These are phyloP conservation scores for Scolopax rusticola DNA, from an alignment of 2,797 vertebrate species.

Conservation along the genomic window DNA sequence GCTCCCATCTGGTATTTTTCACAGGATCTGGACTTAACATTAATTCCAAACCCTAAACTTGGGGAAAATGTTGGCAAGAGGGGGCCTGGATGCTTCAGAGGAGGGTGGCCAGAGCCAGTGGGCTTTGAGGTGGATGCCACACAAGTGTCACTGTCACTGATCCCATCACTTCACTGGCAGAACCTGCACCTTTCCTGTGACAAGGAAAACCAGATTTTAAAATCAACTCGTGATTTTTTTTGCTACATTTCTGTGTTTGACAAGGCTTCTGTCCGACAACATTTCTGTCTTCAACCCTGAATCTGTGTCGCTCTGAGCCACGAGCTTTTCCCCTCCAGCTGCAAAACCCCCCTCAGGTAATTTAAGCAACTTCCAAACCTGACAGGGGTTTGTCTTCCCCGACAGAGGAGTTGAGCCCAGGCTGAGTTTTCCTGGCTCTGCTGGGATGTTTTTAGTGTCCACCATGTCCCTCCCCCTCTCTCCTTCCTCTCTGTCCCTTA, in stretches of 20 bases:
- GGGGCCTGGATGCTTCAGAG: neutral
- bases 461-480: neutral
- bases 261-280: accelerated
- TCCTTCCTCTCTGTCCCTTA: neutral
- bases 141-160: neutral
- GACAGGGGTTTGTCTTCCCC: neutral
- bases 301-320: neutral
- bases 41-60: neutral
- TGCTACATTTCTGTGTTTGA: too few relatives aligned
- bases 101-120: accelerated
- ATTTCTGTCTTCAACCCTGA: neutral
- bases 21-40: neutral
- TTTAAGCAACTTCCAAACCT: neutral
- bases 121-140: neutral
- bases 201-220: neutral
- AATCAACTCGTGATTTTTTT: accelerated
- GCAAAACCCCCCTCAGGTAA: neutral
- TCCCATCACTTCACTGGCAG: accelerated
- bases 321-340: too few relatives aligned
- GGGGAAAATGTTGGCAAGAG: neutral
- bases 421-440: neutral
- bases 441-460: neutral
- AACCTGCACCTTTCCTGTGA: too few relatives aligned
- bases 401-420: neutral
- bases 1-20: neutral